Conservation (phyloP, 2,113 vertebrate species). For the Phycodurus eques region DNA sequence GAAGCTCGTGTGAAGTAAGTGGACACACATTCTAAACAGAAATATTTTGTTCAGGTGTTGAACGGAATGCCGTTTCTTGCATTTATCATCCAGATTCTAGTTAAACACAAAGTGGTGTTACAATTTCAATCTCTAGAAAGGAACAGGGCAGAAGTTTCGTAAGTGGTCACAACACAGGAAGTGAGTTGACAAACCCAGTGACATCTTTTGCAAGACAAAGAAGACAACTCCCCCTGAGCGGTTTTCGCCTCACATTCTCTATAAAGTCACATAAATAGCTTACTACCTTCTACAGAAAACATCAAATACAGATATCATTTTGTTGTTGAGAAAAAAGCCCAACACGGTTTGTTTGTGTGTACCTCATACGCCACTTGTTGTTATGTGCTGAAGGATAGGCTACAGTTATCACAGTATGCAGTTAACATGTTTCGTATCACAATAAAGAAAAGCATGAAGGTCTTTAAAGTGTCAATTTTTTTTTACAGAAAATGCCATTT, state of each 20-base stretch:
- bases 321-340: not conserved
- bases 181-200: constrained; percentile 9
- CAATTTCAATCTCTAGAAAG: not conserved
- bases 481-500: too few species aligned
- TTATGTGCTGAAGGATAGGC: too few species aligned
- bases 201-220: constrained; percentile 7
- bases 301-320: not conserved
- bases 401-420: too few species aligned
- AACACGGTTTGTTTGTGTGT: not conserved
- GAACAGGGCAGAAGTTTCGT: constrained; percentile 21
- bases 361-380: too few species aligned
- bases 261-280: not conserved
- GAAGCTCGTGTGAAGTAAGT: too few species aligned
- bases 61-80: not conserved
- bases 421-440: not conserved
- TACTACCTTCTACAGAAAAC: not conserved
- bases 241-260: not conserved
- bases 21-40: not conserved
- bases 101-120: not conserved
- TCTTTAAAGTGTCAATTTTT: too few species aligned
- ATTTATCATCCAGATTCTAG: not conserved
- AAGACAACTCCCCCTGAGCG: not conserved
- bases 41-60: not conserved
- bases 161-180: constrained; percentile 4
- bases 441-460: not conserved